These are phyloP conservation scores for Neoitamus cyanurus DNA, from an alignment of 2,888 invertebrate genomes.

Conservation along the genomic window DNA sequence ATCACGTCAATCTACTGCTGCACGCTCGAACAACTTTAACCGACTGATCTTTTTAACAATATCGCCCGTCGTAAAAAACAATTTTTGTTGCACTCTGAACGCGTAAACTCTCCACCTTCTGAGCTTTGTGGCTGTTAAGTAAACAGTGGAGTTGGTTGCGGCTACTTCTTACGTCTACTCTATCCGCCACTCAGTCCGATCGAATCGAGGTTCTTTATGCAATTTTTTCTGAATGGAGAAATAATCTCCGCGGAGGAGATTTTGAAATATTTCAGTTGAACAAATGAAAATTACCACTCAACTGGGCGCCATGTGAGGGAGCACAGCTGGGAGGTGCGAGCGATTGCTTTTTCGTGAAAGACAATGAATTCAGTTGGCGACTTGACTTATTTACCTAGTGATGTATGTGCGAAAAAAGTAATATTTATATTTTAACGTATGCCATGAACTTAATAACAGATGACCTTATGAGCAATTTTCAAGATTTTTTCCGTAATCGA, in stretches of 20 bases:
- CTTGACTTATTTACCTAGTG: neutral
- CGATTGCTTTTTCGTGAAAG: neutral
- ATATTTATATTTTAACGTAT: neutral
- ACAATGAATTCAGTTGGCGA: no score
- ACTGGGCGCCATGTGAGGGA: no score
- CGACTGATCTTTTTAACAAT: constrained; percentile 34
- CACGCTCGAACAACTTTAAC: neutral
- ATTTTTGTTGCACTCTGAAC: neutral
- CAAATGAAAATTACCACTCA: neutral
- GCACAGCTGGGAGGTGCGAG: no score
- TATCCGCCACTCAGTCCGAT: neutral
- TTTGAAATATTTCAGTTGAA: neutral
- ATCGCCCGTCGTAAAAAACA: neutral
- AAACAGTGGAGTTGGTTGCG: neutral
- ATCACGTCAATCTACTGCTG: neutral
- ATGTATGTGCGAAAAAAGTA: neutral
- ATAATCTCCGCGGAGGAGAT: neutral
- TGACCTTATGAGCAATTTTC: neutral
- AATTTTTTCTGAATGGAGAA: neutral
- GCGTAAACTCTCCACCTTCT: neutral
- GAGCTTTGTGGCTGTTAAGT: neutral
- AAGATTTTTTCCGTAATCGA: neutral
- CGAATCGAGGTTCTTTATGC: neutral
- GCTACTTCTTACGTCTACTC: neutral
- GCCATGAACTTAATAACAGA: neutral